A percentile compares a stretch with the other conserved stretches of the same genome.
Evolutionary conservation across 2,888 invertebrate species (phyloP).

Genomic region (Apoderus coryli): DNA sequence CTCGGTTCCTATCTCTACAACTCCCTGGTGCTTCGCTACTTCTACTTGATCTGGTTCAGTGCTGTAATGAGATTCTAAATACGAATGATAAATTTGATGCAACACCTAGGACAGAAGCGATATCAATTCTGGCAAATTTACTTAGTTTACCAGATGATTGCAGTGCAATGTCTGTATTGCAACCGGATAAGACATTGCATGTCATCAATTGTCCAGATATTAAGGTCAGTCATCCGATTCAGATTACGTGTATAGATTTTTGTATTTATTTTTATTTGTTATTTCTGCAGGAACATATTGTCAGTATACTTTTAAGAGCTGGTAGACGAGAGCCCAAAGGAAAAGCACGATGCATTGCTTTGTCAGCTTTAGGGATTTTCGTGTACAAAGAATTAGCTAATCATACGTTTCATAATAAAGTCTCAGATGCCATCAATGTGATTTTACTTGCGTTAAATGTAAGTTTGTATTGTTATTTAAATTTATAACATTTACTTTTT

Average conservation of each 20-base stretch:
- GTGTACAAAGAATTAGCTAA: constrained; percentile 50
- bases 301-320: constrained; percentile 73
- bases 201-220: constrained; percentile 55
- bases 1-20: constrained; percentile 71
- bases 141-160: constrained; percentile 64
- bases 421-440: constrained; percentile 53
- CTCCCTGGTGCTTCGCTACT: constrained; percentile 80
- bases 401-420: constrained; percentile 44
- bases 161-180: constrained; percentile 37
- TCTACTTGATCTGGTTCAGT: constrained; percentile 78
- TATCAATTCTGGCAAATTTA: constrained; percentile 76
- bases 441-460: constrained; percentile 55
- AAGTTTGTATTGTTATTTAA: too few relatives aligned
- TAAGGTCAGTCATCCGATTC: constrained; percentile 44
- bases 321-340: constrained; percentile 82
- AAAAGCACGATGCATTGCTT: constrained; percentile 75
- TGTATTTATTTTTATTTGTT: constrained; percentile 4
- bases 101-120: constrained; percentile 74
- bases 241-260: background rate
- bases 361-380: constrained; percentile 70
- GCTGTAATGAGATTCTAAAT: constrained; percentile 74
- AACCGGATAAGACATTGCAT: constrained; percentile 42
- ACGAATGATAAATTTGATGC: constrained; percentile 56
- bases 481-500: too few relatives aligned
- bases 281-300: constrained; percentile 58